Evolutionary conservation across 2,888 invertebrate genomes (phyloP), one percentile per base, ranked within the genome.

Genomic region (Aplocera efformata): DNA sequence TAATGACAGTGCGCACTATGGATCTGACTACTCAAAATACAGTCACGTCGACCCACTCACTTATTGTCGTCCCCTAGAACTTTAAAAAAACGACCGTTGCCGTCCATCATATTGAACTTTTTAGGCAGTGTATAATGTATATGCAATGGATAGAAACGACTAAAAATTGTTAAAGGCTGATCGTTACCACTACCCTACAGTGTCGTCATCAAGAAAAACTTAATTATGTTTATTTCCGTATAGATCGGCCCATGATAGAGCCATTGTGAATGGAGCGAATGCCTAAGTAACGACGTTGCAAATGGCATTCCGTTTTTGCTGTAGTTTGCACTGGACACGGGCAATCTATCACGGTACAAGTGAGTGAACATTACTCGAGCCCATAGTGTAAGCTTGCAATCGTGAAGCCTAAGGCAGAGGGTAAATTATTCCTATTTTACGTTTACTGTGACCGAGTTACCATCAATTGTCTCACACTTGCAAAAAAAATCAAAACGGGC

Each of bases 1-100:
- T 75, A 74, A 76, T 76, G 72, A 70, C 72, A 74, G 13, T 67
- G 72, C 64, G 58, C 70, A 49, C 59, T 75, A 67, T 71, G 73
- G 64, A 53, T 49, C 48, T 55, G 45, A 43, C 46, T 45, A 48
- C 49, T 48, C 52, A 56, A 58, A 56, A 44, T 50, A 52, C 47
- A 48, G 43, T 56, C 61, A 60, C 58, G 60, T 55, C 13, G 7
- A 23, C 22, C 1, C 10, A 26, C 24, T 9, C 25, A 21, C 30
- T 10, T 20, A 25, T 20, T 26, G 10, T 24, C 36, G 25, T 28
- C 26, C 27, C 24, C 25, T 32, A 26, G 25, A 31, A 31, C 30
- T 17, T 17, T 3, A 17, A 17, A 17, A 17, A 17, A 17, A 2
- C n/a, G n/a, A n/a, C n/a, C n/a, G n/a, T n/a, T n/a, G n/a, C n/a